These are phyloP conservation scores for Bubo scandiacus DNA, from an alignment of 2,113 vertebrate genomes.

Conservation along the genomic window DNA sequence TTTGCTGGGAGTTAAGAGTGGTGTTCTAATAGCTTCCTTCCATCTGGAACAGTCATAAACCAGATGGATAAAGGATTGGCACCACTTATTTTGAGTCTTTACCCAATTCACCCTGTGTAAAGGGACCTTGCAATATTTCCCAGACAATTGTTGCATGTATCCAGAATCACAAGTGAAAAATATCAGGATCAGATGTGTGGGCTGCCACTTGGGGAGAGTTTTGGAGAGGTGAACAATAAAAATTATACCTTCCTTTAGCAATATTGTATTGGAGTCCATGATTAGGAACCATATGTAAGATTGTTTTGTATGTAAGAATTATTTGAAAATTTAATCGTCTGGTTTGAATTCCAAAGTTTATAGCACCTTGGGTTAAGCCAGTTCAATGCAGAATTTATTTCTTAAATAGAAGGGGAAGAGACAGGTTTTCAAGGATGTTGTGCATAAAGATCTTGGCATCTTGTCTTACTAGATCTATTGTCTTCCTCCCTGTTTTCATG, in stretches of 20 bases:
- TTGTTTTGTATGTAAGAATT: background rate
- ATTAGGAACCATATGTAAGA: background rate
- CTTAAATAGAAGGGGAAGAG: background rate
- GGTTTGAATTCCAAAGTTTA: background rate
- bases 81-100: conserved; percentile 49
- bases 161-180: conserved; percentile 23
- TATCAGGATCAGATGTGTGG: background rate
- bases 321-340: background rate
- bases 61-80: conserved; percentile 65
- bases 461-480: background rate
- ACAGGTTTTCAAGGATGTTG: background rate
- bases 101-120: conserved; percentile 40
- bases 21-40: conserved; percentile 59
- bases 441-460: background rate
- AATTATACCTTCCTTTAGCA: background rate
- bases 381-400: background rate
- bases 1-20: conserved; percentile 51
- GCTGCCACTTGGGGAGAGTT: background rate
- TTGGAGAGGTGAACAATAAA: background rate
- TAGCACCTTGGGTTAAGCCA: background rate
- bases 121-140: conserved; percentile 21
- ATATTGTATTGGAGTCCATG: background rate
- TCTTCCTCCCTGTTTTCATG: background rate
- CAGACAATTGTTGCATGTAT: conserved; percentile 53
- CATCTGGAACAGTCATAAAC: conserved; percentile 66